A percentile compares a stretch with the other conserved stretches of the same genome.
phyloP scores from a whole-genome alignment of 2,888 invertebrate genomes.

The Standfussiana lucernea region DNA sequence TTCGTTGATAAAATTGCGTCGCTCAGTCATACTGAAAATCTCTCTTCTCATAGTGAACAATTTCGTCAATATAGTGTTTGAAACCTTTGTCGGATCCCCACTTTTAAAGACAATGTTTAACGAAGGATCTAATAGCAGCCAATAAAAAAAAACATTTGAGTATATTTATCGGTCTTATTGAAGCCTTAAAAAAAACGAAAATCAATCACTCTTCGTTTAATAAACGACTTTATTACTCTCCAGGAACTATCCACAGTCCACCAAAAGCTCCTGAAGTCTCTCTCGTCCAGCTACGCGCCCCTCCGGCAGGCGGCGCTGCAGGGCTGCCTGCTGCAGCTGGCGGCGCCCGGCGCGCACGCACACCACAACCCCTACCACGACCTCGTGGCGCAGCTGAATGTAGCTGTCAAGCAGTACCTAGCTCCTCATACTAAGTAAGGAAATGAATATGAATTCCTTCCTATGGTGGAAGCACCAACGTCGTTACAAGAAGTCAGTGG shows the following conservation, averaged over 20 bases:
- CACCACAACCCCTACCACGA: conserved; percentile 75
- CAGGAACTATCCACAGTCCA: conserved; percentile 85
- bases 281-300: conserved; percentile 85
- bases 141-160: neutral
- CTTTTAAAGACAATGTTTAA: no score
- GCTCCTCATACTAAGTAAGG: conserved; percentile 75
- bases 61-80: neutral
- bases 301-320: conserved; percentile 85
- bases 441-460: neutral
- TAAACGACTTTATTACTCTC: neutral
- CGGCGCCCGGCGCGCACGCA: conserved; percentile 64
- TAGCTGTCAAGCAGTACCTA: conserved; percentile 77
- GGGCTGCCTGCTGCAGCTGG: conserved; percentile 83
- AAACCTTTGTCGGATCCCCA: neutral
- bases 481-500: no score
- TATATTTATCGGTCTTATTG: neutral
- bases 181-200: neutral
- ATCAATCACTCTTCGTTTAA: neutral
- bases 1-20: no score
- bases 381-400: conserved; percentile 76
- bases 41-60: neutral
- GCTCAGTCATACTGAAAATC: no score
- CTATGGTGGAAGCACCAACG: no score
- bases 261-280: conserved; percentile 84
- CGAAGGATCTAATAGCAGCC: no score